A percentile compares a stretch with the other conserved stretches of the same genome.
Evolutionary conservation across 2,888 invertebrate species (phyloP).

Genomic region (Carterocephalus palaemon): DNA sequence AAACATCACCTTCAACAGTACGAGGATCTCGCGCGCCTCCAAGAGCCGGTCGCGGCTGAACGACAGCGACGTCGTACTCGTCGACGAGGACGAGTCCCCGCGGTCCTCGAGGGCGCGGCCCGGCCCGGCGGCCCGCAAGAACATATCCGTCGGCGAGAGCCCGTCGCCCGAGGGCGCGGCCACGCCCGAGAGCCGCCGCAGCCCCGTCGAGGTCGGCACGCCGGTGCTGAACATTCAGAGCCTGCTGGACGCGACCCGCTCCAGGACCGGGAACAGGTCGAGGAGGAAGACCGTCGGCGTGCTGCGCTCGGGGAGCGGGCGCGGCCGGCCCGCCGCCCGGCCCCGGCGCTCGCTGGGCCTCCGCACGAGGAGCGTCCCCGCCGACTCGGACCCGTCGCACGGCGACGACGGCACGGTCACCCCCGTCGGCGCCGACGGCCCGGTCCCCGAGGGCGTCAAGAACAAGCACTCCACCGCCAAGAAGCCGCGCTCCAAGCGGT

Average conservation of each 20-base stretch:
- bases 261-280: slow-evolving; percentile 19
- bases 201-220: slow-evolving; percentile 52
- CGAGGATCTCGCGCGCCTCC: slow-evolving; percentile 43
- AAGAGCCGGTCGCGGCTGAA: slow-evolving; percentile 50
- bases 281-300: slow-evolving; percentile 49
- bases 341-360: too few species aligned
- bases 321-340: slow-evolving; percentile 31
- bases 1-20: slow-evolving; percentile 44
- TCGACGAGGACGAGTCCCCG: slow-evolving; percentile 38
- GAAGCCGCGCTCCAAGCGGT: slow-evolving; percentile 67
- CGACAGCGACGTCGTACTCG: slow-evolving; percentile 46
- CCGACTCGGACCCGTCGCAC: slow-evolving; percentile 36
- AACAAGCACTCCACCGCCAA: slow-evolving; percentile 71
- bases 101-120: too few species aligned
- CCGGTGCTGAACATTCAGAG: slow-evolving; percentile 60
- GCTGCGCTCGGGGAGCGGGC: slow-evolving; percentile 33
- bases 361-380: too few species aligned
- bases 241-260: slow-evolving; percentile 49
- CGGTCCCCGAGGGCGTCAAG: slow-evolving; percentile 60
- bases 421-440: slow-evolving; percentile 56
- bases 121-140: slow-evolving; percentile 11
- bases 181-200: slow-evolving; percentile 53
- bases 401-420: slow-evolving; percentile 46
- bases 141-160: slow-evolving; percentile 10
- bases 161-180: slow-evolving; percentile 37